These are phyloP conservation scores for Drosophila yooni DNA, from an alignment of 2,888 invertebrate species.

Conservation along the genomic window DNA sequence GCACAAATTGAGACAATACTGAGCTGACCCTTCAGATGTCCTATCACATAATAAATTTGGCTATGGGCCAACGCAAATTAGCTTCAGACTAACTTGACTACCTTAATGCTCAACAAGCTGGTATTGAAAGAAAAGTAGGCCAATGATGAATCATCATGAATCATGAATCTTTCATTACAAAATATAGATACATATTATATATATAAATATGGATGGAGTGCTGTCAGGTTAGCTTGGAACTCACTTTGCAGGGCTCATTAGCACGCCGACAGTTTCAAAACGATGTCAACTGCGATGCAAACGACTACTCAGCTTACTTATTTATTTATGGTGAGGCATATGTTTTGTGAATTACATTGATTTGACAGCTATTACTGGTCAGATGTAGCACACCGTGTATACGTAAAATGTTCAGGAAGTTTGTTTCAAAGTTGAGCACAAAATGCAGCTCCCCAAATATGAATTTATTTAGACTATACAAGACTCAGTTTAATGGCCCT, in stretches of 20 bases:
- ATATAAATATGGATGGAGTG: constrained; percentile 36
- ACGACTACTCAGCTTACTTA: constrained; percentile 26
- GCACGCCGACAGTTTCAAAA: constrained; percentile 70
- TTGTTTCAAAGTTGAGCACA: neutral
- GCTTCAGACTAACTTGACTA: constrained; percentile 30
- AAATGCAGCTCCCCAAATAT: constrained; percentile 22
- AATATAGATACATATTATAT: constrained; percentile 11
- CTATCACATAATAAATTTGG: neutral
- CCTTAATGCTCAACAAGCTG: constrained; percentile 9
- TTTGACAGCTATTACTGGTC: constrained; percentile 49
- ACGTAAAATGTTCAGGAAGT: constrained; percentile 39
- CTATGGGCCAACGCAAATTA: constrained; percentile 42
- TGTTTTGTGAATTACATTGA: constrained; percentile 46
- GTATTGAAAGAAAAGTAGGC: constrained; percentile 29
- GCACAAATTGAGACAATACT: constrained; percentile 41
- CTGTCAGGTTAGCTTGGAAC: constrained; percentile 39
- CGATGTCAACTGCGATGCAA: constrained; percentile 70
- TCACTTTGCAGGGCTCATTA: constrained; percentile 71
- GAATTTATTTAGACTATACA: constrained; percentile 48
- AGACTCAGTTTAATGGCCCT: constrained; percentile 12
- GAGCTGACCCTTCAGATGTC: constrained; percentile 30
- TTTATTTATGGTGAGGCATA: constrained; percentile 20
- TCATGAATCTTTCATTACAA: constrained; percentile 56
- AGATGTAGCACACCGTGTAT: constrained; percentile 39
- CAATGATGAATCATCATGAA: constrained; percentile 29